Evolutionary conservation across 2,888 invertebrate species (phyloP), one percentile per base, ranked within the genome.

Genomic region (Drosophila trichaetosa): DNA sequence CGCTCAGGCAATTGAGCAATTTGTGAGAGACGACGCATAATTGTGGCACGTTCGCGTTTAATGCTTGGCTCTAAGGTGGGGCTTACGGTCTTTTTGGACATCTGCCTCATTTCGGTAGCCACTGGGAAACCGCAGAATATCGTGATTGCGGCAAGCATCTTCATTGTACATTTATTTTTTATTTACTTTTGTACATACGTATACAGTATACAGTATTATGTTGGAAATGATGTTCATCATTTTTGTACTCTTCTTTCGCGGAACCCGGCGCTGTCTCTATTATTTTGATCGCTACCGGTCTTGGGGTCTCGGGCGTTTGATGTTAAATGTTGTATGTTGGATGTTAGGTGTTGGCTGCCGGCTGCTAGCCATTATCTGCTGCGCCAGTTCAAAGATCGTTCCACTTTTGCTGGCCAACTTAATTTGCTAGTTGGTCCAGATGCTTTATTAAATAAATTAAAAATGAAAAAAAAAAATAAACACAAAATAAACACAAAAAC

Each of bases 21-120:
- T 85, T 89, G 74, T 49, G 31, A 83, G 62, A 70, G 71, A 78
- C 34, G 77, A 83, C 80, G 77, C 82, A 87, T 87, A 85, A 89
- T 85, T 85, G 85, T 85, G 85, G 73, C 90, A 89, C 85, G 85
- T 85, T 89, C 85, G 80, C 80, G 61, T 73, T 83, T 87, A 85
- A 85, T 82, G 77, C 69, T 67, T 67, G 67, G 69, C 72, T 78
- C 78, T 72, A 84, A 85, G 89, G 89, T 87, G 89, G 89, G 70
- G 84, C 69, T 71, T 46, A 59, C 38, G 48, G 65, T 31, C 72
- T 62, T 62, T 53, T 57, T 69, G 52, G 63, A 46, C 67, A 63
- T 51, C 63, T 54, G 66, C 27, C 65, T 70, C 84, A 81, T 83
- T 84, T 84, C 83, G 79, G 89, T 63, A 88, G 83, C 89, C 69